A percentile compares a stretch with the other conserved stretches of the same genome.
phyloP scores from a whole-genome alignment of 2,113 vertebrate genomes.

The Lepidiolamprologus cunningtoni region DNA sequence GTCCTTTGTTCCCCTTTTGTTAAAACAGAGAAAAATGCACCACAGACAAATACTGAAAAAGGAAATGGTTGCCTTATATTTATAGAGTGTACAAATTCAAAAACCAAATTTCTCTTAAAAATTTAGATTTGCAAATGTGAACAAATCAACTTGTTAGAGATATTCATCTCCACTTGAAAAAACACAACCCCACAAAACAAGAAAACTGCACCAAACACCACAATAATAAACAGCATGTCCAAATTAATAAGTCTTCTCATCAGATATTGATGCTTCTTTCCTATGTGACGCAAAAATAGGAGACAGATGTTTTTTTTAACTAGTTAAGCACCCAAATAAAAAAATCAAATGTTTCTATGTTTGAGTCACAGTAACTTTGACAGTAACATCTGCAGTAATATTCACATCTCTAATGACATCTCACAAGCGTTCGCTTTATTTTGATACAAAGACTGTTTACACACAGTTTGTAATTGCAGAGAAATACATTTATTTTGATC shows the following conservation, averaged over 20 bases:
- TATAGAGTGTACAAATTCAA: not conserved
- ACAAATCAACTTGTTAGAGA: not conserved
- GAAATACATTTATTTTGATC: not conserved
- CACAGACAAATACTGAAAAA: not conserved
- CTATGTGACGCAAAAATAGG: not conserved
- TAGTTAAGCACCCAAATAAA: not conserved
- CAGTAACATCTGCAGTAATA: not conserved
- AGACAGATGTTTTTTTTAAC: not conserved
- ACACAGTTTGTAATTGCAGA: not conserved
- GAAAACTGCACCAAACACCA: not conserved
- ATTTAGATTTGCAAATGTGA: not conserved
- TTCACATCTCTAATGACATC: not conserved
- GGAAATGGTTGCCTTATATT: not conserved
- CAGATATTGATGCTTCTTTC: not conserved
- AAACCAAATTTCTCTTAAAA: not conserved
- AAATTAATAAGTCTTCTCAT: not conserved
- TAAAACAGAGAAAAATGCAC: not conserved
- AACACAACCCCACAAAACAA: not conserved
- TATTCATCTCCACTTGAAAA: not conserved
- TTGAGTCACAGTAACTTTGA: not conserved
- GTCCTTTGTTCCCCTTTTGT: not conserved
- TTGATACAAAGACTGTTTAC: not conserved
- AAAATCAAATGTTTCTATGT: not conserved
- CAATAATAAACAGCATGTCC: not conserved
- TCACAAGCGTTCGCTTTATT: rapidly evolving